Base-by-base conservation (phyloP, 2,888 invertebrate genomes). In the Phymatocera aterrima region DNA sequence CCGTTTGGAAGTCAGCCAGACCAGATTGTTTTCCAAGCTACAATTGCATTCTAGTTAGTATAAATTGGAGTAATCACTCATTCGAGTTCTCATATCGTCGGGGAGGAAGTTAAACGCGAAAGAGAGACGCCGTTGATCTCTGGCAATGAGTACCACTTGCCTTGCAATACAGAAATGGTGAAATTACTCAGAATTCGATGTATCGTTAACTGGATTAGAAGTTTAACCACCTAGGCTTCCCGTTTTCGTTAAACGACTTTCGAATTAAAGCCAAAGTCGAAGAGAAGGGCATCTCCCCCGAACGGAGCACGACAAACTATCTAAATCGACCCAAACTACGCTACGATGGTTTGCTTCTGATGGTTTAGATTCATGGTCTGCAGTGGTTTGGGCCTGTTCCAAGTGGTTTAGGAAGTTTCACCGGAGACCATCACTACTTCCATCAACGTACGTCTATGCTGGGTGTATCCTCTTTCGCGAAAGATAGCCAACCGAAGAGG, bases 341-440 rank as follows among this genome's bases (percentile, higher is more conserved):
- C 24, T 21, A 18, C 34, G 64, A 28, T 43, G 46, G 68, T 68
- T 68, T 46, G 68, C 48, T 48, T 48, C 70, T 70, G 51, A 43
- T 72, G 51, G 48, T 72, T 72, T 72, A 72, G 72, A 72, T 51
- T 72, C 72, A 51, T 72, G 72, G 72, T 72, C 51, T 72, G 51
- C 72, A 48, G 72, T 72, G 72, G 51, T 72, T 72, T 72, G 48
- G 51, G 72, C 72, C 31, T 72, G 72, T 72, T 72, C 72, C 31
- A 34, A 72, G 79, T 61, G 77, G 78, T 85, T 79, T 83, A 80
- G 82, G 81, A 87, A 86, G 87, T 87, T 87, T 85, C 83, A 83
- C 84, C 85, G 84, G 84, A 85, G 84, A 84, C 87, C 86, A 86
- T 86, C 84, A 84, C 85, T 83, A 84, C 82, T 82, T 83, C 82